Percentiles rank a stretch among this genome's conserved stretches.
Evolutionary conservation across 2,113 vertebrate genomes (phyloP).

Genomic region (Prunella fulvescens): DNA sequence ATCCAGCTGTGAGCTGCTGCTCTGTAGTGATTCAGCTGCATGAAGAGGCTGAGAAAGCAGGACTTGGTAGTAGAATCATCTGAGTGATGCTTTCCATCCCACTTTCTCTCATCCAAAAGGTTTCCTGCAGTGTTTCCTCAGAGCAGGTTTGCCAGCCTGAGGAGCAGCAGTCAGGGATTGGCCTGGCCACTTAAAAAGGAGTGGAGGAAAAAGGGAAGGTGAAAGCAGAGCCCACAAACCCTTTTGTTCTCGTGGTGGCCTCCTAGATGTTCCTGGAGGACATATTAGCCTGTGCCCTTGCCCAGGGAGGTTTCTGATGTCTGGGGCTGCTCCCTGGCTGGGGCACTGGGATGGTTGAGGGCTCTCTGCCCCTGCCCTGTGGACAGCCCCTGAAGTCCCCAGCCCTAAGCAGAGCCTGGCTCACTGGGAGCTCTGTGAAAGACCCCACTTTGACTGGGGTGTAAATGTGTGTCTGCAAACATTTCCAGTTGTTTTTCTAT

Average conservation of each 20-base stretch:
- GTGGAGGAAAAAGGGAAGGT: background rate
- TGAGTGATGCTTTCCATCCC: accelerated
- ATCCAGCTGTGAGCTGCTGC: background rate
- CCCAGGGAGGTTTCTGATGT: background rate
- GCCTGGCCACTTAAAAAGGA: background rate
- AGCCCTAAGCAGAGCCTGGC: background rate
- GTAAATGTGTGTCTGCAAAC: background rate
- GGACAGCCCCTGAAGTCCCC: background rate
- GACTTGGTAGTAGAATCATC: background rate
- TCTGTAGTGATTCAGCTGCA: background rate
- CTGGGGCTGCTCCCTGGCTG: background rate
- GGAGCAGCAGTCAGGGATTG: background rate
- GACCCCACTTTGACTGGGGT: background rate
- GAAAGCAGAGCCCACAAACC: background rate
- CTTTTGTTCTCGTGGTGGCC: background rate
- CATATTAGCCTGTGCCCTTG: accelerated
- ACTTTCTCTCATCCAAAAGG: background rate
- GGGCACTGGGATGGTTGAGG: background rate
- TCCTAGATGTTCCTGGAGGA: background rate
- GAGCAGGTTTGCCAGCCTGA: background rate
- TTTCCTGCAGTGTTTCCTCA: background rate
- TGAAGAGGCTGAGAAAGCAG: background rate
- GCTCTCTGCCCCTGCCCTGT: background rate
- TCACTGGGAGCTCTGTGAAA: background rate
- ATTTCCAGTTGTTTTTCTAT: background rate